Evolutionary conservation across 2,113 vertebrate genomes (phyloP).

Genomic region (Phalacrocorax brasilianus): DNA sequence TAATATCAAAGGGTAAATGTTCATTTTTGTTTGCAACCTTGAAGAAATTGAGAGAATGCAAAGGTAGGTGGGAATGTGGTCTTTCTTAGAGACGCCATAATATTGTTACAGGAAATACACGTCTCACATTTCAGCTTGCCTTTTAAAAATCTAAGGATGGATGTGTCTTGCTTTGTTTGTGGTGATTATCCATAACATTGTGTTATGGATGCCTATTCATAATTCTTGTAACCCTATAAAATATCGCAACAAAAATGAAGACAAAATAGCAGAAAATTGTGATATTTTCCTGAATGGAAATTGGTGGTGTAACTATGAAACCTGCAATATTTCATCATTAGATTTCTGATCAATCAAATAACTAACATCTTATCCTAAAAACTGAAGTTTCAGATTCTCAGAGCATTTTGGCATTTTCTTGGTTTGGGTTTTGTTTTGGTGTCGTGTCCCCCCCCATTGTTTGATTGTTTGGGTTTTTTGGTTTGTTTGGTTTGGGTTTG

Average conservation of each 20-base stretch:
- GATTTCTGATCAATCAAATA: not conserved
- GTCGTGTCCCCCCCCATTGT: too few relatives aligned
- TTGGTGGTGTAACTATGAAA: not conserved
- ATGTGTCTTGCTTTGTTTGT: not conserved
- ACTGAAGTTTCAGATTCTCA: not conserved
- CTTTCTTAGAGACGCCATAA: not conserved
- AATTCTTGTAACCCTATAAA: not conserved
- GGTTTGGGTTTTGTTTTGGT: not conserved
- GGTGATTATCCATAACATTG: not conserved
- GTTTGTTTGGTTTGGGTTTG: not conserved
- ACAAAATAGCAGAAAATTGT: not conserved
- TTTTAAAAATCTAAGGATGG: not conserved
- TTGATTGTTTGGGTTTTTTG: too few relatives aligned
- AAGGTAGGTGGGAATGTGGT: not conserved
- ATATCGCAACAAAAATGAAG: not conserved
- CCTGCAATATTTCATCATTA: not conserved
- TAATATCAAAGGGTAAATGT: slow-evolving; percentile 67
- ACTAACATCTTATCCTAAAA: not conserved
- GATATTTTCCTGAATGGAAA: not conserved
- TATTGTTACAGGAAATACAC: not conserved
- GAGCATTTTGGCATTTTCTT: not conserved
- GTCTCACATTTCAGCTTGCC: not conserved
- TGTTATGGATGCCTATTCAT: not conserved
- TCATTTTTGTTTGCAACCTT: slow-evolving; percentile 13
- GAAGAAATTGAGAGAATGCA: not conserved